phyloP scores from a whole-genome alignment of 2,888 invertebrate species.

The Callimorpha dominula region DNA sequence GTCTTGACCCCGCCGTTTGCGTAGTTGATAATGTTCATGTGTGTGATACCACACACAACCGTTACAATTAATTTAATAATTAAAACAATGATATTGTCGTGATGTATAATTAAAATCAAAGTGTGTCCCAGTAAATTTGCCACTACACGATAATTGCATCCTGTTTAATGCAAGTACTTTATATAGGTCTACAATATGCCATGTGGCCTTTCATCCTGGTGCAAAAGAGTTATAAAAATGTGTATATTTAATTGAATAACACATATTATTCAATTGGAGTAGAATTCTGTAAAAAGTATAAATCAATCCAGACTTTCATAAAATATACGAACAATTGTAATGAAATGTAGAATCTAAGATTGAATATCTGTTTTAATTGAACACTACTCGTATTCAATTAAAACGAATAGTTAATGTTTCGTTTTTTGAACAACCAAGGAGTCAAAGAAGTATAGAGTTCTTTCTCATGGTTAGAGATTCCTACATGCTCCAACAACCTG shows the following conservation, averaged over 20 bases:
- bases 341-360: no score
- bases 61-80: slow-evolving; percentile 66
- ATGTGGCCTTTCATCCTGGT: no score
- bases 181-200: no score
- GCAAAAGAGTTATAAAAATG: no score
- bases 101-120: slow-evolving; percentile 38
- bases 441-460: neutral
- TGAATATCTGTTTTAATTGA: no score
- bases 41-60: slow-evolving; percentile 43
- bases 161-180: neutral
- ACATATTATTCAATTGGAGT: no score
- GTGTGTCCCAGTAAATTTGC: slow-evolving; percentile 32
- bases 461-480: neutral
- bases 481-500: neutral
- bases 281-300: no score
- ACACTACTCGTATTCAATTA: no score
- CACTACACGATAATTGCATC: slow-evolving; percentile 20
- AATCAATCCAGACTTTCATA: no score
- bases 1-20: slow-evolving; percentile 66
- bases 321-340: no score
- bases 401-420: neutral
- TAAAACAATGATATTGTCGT: slow-evolving; percentile 48
- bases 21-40: slow-evolving; percentile 63
- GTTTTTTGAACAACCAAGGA: neutral
- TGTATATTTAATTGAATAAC: no score